A percentile compares a stretch with the other conserved stretches of the same genome.
Evolutionary conservation across 2,888 invertebrate genomes (phyloP).

Genomic region (Cantharis lateralis): DNA sequence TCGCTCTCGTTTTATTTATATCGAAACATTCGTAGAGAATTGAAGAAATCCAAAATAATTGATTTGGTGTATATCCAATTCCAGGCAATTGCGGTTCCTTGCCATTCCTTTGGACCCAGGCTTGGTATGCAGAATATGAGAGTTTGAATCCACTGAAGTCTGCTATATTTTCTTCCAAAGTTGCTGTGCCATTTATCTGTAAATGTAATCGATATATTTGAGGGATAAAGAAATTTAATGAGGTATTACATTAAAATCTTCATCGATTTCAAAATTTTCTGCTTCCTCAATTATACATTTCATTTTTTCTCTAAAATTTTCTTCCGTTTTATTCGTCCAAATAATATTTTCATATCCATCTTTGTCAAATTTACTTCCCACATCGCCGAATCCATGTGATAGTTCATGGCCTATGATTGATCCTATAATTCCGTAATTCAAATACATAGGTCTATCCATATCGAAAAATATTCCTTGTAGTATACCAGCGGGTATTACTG

Average conservation of each 20-base stretch:
- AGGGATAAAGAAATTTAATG: not conserved
- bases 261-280: slow-evolving; percentile 5
- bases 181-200: slow-evolving; percentile 82
- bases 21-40: not conserved
- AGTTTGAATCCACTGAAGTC: slow-evolving; percentile 89
- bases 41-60: slow-evolving; percentile 55
- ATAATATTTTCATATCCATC: not conserved
- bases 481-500: slow-evolving; percentile 77
- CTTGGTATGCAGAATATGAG: slow-evolving; percentile 79
- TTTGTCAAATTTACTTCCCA: slow-evolving; percentile 3
- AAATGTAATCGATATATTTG: slow-evolving; percentile 28
- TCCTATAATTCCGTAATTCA: slow-evolving; percentile 47
- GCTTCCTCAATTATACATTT: slow-evolving; percentile 13
- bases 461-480: slow-evolving; percentile 86
- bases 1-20: not conserved
- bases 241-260: not conserved
- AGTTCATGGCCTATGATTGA: slow-evolving; percentile 83
- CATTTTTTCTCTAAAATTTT: not conserved
- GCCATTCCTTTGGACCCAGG: slow-evolving; percentile 69
- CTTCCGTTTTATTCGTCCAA: slow-evolving; percentile 10
- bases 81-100: slow-evolving; percentile 72
- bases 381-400: slow-evolving; percentile 70
- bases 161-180: slow-evolving; percentile 88
- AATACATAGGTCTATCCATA: slow-evolving; percentile 53
- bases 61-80: slow-evolving; percentile 66